phyloP scores from a whole-genome alignment of 1,140 invertebrate species.

The Euwallacea fornicatus region DNA sequence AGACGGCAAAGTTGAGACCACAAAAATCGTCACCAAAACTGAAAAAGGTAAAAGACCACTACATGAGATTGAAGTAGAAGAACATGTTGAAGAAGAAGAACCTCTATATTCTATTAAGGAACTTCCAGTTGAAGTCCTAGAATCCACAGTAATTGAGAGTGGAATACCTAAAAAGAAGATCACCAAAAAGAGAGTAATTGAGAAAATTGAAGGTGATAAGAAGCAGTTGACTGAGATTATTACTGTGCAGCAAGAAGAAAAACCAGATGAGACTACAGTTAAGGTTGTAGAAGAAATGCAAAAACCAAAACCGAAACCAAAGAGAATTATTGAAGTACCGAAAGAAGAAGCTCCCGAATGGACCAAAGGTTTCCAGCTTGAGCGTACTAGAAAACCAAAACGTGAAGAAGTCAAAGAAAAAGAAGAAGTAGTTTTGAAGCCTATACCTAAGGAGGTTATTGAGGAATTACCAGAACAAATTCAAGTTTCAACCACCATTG shows the following conservation, averaged over 20 bases:
- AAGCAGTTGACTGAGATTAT: constrained; percentile 47
- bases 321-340: constrained; percentile 39
- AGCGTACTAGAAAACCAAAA: constrained; percentile 38
- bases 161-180: constrained; percentile 46
- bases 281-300: constrained; percentile 44
- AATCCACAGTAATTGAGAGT: constrained; percentile 40
- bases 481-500: constrained; percentile 20
- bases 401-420: constrained; percentile 52
- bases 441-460: constrained; percentile 37
- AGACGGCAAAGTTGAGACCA: constrained; percentile 46
- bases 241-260: constrained; percentile 53
- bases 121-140: constrained; percentile 46
- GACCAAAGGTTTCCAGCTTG: constrained; percentile 45
- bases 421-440: constrained; percentile 50
- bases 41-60: constrained; percentile 53
- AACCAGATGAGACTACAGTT: constrained; percentile 50
- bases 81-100: constrained; percentile 36
- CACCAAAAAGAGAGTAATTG: constrained; percentile 41
- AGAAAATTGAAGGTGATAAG: constrained; percentile 30
- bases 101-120: constrained; percentile 46
- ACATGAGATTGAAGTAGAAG: constrained; percentile 50
- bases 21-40: constrained; percentile 48
- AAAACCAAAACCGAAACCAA: constrained; percentile 49
- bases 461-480: constrained; percentile 51
- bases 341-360: constrained; percentile 41